A percentile compares a stretch with the other conserved stretches of the same genome.
Evolutionary conservation across 2,113 vertebrate genomes (phyloP).

Genomic region (Rutilus rutilus): DNA sequence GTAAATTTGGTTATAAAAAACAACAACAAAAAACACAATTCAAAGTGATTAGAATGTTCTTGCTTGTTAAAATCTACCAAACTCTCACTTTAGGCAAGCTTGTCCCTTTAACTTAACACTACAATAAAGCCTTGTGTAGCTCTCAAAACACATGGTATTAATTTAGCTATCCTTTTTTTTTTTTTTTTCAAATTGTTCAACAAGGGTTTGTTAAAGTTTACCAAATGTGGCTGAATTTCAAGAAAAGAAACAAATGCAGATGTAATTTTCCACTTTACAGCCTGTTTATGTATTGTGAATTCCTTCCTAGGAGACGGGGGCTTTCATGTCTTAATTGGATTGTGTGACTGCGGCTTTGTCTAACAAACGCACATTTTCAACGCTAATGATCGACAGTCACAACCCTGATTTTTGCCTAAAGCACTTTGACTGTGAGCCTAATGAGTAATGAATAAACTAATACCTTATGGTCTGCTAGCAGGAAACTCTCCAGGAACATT

Average conservation of each 20-base stretch:
- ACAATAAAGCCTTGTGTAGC: constrained; percentile 17
- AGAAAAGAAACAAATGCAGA: constrained; percentile 59
- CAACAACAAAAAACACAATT: background rate
- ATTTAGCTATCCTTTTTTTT: constrained; percentile 36
- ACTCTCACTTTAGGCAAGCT: background rate
- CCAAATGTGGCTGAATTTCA: constrained; percentile 61
- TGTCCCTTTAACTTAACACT: background rate
- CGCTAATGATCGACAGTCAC: constrained; percentile 59
- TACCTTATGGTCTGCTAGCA: constrained; percentile 46
- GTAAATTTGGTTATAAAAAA: background rate
- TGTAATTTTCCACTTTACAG: constrained; percentile 67
- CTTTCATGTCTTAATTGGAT: constrained; percentile 69
- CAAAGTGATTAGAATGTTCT: background rate
- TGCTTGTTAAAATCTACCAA: background rate
- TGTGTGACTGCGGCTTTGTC: constrained; percentile 63
- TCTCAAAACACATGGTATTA: constrained; percentile 52
- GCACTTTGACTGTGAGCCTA: constrained; percentile 42
- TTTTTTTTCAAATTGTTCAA: constrained; percentile 39
- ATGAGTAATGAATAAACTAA: constrained; percentile 48
- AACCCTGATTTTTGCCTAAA: constrained; percentile 55
- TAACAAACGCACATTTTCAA: constrained; percentile 55
- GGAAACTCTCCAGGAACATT: constrained; percentile 49
- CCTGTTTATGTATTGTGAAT: constrained; percentile 70
- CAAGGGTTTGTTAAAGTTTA: constrained; percentile 55
- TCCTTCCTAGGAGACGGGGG: constrained; percentile 59